Evolutionary conservation across 1,140 invertebrate species (phyloP).

Genomic region (Aradophagus sp.): DNA sequence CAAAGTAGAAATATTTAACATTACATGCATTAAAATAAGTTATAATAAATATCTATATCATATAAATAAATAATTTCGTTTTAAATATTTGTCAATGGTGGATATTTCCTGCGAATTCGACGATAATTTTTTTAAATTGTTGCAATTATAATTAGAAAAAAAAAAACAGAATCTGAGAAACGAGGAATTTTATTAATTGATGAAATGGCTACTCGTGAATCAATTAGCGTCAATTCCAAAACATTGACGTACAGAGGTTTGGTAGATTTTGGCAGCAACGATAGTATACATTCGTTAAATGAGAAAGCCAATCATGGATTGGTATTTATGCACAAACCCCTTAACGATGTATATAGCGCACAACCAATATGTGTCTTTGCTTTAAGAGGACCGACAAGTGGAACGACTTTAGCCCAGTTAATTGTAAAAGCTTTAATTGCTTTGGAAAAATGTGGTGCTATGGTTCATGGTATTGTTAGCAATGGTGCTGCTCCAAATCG

Average conservation of each 20-base stretch:
- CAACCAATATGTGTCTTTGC: constrained; percentile 49
- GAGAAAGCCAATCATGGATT: constrained; percentile 46
- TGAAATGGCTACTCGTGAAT: constrained; percentile 22
- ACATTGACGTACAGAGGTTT: constrained; percentile 10
- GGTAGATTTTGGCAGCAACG: constrained; percentile 4
- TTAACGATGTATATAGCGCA: constrained; percentile 7
- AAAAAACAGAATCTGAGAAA: neutral
- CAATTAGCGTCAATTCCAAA: neutral
- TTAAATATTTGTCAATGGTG: constrained; percentile 11
- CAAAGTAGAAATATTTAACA: no score
- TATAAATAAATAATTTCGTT: neutral
- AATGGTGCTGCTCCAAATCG: constrained; percentile 37
- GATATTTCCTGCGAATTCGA: constrained; percentile 9
- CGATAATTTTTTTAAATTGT: constrained; percentile 11
- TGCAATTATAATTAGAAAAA: constrained; percentile 9
- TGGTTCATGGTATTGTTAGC: constrained; percentile 33
- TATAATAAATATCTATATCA: no score
- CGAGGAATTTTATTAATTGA: constrained; percentile 13
- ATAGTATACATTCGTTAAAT: neutral
- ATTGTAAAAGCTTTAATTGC: constrained; percentile 43
- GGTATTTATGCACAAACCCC: constrained; percentile 49
- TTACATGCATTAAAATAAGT: no score
- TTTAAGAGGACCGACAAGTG: constrained; percentile 24
- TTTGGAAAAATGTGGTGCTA: constrained; percentile 23
- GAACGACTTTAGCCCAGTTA: constrained; percentile 32